phyloP scores from a whole-genome alignment of 2,888 invertebrate genomes.

The Anarsia innoxiella region DNA sequence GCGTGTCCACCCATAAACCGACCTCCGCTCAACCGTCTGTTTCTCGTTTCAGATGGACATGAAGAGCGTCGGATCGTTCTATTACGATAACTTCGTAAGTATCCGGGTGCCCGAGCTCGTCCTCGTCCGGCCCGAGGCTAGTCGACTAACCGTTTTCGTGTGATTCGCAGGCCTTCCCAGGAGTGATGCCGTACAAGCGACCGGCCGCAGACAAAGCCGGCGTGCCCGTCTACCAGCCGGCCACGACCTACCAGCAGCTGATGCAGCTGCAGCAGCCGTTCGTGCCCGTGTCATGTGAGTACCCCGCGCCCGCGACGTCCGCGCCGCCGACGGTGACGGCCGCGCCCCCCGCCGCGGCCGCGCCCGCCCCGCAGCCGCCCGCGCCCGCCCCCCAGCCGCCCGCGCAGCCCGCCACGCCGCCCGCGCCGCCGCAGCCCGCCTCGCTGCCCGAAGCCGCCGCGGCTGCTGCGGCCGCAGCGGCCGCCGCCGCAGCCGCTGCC shows the following conservation, averaged over 20 bases:
- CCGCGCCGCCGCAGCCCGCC: constrained; percentile 40
- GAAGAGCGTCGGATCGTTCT: constrained; percentile 96
- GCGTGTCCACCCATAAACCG: constrained; percentile 26
- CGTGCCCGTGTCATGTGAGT: constrained; percentile 99
- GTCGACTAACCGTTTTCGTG: constrained; percentile 14
- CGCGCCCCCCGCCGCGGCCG: constrained; percentile 28
- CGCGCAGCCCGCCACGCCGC: constrained; percentile 49
- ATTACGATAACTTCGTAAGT: constrained; percentile 98
- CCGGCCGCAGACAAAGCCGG: constrained; percentile 97
- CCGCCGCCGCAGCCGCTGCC: constrained; percentile 42
- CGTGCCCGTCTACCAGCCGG: constrained; percentile 96
- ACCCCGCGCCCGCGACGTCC: constrained; percentile 83
- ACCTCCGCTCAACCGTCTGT: constrained; percentile 60
- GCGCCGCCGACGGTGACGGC: constrained; percentile 73
- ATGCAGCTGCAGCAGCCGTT: constrained; percentile 96
- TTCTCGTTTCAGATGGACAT: constrained; percentile 93
- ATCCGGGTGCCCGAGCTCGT: constrained; percentile 34
- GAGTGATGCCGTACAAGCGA: constrained; percentile 96
- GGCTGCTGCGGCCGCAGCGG: constrained; percentile 28
- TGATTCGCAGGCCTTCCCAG: constrained; percentile 88
- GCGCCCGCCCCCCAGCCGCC: constrained; percentile 44
- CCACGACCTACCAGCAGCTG: constrained; percentile 95
- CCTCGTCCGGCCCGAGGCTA: constrained; percentile 8
- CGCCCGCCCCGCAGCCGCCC: constrained; percentile 33
- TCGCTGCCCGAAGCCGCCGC: constrained; percentile 31